A percentile compares a stretch with the other conserved stretches of the same genome.
These are phyloP conservation scores for Peribatodes rhomboidaria DNA, from an alignment of 2,888 invertebrate species.

Conservation along the genomic window DNA sequence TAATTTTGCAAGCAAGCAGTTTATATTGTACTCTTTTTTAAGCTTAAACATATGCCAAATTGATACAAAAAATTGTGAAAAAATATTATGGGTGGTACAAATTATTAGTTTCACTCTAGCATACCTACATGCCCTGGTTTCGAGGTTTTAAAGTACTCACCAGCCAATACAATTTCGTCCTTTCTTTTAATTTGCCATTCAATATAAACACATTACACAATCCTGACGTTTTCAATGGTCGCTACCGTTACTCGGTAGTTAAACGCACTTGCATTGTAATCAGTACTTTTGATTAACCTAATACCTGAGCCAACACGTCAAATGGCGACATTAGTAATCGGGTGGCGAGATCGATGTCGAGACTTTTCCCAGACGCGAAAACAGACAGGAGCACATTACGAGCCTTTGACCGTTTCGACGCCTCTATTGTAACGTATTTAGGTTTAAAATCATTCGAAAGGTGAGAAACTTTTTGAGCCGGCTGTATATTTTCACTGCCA, in stretches of 20 bases:
- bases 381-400: conserved; percentile 21
- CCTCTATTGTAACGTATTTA: background rate
- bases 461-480: conserved; percentile 1
- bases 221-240: conserved; percentile 8
- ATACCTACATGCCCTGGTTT: too few relatives aligned
- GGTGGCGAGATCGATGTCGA: conserved; percentile 41
- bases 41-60: too few relatives aligned
- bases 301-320: conserved; percentile 46
- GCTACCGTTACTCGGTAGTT: conserved; percentile 24
- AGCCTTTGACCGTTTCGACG: background rate
- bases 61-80: too few relatives aligned
- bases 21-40: too few relatives aligned
- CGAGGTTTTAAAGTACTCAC: too few relatives aligned
- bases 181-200: background rate
- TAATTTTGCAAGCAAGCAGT: too few relatives aligned
- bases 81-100: too few relatives aligned
- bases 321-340: conserved; percentile 63
- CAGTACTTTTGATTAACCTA: conserved; percentile 37
- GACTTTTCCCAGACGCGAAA: conserved; percentile 58
- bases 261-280: conserved; percentile 23
- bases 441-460: conserved; percentile 6
- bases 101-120: too few relatives aligned
- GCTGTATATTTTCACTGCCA: conserved; percentile 48
- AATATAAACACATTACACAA: background rate
- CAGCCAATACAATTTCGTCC: too few relatives aligned